Conservation (phyloP, 2,888 invertebrate species). For the Clistopyga incitator region DNA sequence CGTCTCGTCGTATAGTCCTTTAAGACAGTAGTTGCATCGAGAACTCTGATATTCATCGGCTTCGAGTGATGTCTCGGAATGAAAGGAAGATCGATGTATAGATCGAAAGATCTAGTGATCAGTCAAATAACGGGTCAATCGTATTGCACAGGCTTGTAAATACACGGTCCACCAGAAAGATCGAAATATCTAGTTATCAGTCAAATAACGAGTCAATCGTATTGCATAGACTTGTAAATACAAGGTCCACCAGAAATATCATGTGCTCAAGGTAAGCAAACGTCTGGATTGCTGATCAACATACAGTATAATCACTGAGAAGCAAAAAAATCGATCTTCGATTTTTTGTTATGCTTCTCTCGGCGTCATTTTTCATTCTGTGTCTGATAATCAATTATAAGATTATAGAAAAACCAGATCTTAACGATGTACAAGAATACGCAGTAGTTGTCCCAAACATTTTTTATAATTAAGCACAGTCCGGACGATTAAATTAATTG, state of each 20-base stretch:
- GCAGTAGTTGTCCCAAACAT: background rate
- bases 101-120: background rate
- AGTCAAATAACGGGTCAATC: background rate
- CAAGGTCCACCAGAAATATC: constrained; percentile 28
- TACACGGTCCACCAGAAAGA: constrained; percentile 23
- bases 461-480: background rate
- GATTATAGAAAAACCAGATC: background rate
- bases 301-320: background rate
- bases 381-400: background rate
- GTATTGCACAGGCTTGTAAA: background rate
- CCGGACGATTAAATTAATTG: too few species aligned
- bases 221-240: background rate
- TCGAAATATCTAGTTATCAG: too few species aligned
- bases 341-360: background rate
- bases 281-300: constrained; percentile 1
- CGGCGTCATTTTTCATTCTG: background rate
- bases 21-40: background rate
- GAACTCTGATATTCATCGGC: background rate
- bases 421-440: too few species aligned
- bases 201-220: background rate
- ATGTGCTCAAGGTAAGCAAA: constrained; percentile 55
- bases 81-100: background rate
- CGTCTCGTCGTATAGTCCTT: constrained; percentile 22
- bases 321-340: background rate
- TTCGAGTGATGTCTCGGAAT: background rate